Percentiles rank a stretch among this genome's conserved stretches.
Conservation (phyloP, 2,888 invertebrate species). For the Luffia ferchaultella region DNA sequence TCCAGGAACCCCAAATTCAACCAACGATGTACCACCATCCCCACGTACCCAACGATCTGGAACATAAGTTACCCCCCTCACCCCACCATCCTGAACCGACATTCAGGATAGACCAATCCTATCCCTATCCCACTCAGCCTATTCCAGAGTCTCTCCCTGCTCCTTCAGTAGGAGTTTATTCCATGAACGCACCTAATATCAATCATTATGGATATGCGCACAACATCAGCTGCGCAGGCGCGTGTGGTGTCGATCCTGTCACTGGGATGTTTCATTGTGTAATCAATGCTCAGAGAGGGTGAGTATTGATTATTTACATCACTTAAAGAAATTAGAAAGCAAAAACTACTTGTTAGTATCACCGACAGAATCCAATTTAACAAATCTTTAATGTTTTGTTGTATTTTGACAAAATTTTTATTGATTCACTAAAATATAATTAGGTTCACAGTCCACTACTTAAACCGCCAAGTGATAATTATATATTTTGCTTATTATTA, state of each 20-base stretch:
- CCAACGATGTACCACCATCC: constrained; percentile 30
- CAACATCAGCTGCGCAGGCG: background rate
- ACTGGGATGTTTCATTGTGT: background rate
- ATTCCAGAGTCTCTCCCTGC: constrained; percentile 33
- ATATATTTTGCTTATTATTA: too few species aligned
- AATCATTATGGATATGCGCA: background rate
- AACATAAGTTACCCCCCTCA: constrained; percentile 24
- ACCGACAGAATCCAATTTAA: too few species aligned
- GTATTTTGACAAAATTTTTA: too few species aligned
- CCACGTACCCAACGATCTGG: constrained; percentile 28
- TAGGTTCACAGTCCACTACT: too few species aligned
- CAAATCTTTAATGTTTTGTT: too few species aligned
- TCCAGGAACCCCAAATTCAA: constrained; percentile 32
- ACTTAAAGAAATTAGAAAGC: too few species aligned
- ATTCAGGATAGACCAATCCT: constrained; percentile 58
- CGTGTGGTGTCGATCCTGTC: constrained; percentile 18
- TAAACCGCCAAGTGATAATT: too few species aligned
- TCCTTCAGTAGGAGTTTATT: constrained; percentile 22
- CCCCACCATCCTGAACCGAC: constrained; percentile 35
- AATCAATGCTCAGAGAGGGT: background rate
- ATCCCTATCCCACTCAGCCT: constrained; percentile 37
- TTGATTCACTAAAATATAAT: too few species aligned
- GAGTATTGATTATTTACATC: background rate
- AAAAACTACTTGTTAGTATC: too few species aligned
- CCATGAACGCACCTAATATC: constrained; percentile 8